Percentiles rank a stretch among this genome's conserved stretches.
These are phyloP conservation scores for Lasioglossum marginatum DNA, from an alignment of 2,888 invertebrate species.

Conservation along the genomic window DNA sequence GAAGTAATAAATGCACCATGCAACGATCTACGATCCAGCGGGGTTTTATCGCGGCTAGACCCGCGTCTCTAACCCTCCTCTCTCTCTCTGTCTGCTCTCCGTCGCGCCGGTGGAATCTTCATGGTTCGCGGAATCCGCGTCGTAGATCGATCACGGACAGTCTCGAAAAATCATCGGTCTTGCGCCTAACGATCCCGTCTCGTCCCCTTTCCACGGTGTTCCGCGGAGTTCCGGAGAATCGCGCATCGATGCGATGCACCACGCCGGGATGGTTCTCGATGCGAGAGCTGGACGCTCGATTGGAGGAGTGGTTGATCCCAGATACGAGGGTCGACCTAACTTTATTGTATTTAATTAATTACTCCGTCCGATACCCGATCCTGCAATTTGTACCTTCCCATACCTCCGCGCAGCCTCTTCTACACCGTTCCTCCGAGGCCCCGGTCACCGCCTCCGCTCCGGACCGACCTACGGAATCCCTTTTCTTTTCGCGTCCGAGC, in stretches of 20 bases:
- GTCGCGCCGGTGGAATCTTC: conserved; percentile 3
- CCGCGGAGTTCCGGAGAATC: conserved; percentile 56
- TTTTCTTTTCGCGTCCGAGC: conserved; percentile 28
- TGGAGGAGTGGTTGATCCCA: conserved; percentile 80
- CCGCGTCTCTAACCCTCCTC: neutral
- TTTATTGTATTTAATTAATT: conserved; percentile 82
- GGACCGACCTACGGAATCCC: conserved; percentile 54
- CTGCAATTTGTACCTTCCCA: conserved; percentile 78
- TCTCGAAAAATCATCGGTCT: conserved; percentile 56
- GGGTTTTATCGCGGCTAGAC: conserved; percentile 32
- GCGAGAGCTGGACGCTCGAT: conserved; percentile 63
- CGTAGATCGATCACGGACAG: conserved; percentile 31
- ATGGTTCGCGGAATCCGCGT: conserved; percentile 42
- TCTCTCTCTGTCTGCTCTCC: neutral
- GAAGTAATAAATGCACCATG: conserved; percentile 55
- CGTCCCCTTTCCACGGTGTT: conserved; percentile 56
- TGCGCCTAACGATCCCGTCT: conserved; percentile 46
- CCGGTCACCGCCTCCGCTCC: conserved; percentile 64
- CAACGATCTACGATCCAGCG: conserved; percentile 44
- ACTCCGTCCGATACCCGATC: conserved; percentile 78
- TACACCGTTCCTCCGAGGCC: conserved; percentile 51
- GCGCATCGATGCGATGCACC: conserved; percentile 43
- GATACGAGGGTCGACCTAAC: conserved; percentile 80
- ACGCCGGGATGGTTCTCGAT: neutral
- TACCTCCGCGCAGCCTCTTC: conserved; percentile 40